Evolutionary conservation across 2,888 invertebrate genomes (phyloP).

Genomic region (Autographa gamma): DNA sequence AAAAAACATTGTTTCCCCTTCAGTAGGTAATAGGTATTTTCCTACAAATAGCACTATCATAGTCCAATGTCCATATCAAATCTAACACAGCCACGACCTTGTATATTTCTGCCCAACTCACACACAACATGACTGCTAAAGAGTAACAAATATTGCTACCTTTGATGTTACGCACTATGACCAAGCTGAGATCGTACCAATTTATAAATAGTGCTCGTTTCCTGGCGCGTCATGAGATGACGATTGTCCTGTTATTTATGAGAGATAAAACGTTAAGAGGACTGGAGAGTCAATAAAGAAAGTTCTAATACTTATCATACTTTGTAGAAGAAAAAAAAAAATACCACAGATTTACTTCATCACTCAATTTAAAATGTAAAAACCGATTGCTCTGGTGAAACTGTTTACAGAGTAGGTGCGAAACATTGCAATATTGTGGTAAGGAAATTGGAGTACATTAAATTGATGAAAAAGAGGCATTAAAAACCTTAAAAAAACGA

Average conservation of each 20-base stretch:
- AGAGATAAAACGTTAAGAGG: not conserved
- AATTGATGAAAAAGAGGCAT: too few relatives aligned
- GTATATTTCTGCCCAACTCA: not conserved
- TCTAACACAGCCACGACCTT: not conserved
- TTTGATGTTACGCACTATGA: slow-evolving; percentile 50
- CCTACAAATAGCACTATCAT: too few relatives aligned
- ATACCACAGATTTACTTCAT: too few relatives aligned
- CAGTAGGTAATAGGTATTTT: too few relatives aligned
- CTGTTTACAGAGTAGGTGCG: too few relatives aligned
- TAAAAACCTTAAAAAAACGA: too few relatives aligned
- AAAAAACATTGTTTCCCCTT: too few relatives aligned
- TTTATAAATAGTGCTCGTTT: slow-evolving; percentile 49
- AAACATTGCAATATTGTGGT: too few relatives aligned
- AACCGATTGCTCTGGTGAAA: not conserved
- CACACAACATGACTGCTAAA: slow-evolving; percentile 7
- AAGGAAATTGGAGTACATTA: too few relatives aligned
- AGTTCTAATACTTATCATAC: too few relatives aligned
- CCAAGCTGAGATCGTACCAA: slow-evolving; percentile 49
- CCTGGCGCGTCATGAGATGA: slow-evolving; percentile 43
- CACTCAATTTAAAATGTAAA: too few relatives aligned
- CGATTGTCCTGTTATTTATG: slow-evolving; percentile 11
- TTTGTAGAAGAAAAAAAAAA: too few relatives aligned
- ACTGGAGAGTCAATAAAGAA: not conserved
- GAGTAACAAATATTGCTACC: slow-evolving; percentile 28
- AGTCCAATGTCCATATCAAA: not conserved